A percentile compares a stretch with the other conserved stretches of the same genome.
Evolutionary conservation across 1,140 invertebrate species (phyloP).

Genomic region (Gonatopus flavifemur): DNA sequence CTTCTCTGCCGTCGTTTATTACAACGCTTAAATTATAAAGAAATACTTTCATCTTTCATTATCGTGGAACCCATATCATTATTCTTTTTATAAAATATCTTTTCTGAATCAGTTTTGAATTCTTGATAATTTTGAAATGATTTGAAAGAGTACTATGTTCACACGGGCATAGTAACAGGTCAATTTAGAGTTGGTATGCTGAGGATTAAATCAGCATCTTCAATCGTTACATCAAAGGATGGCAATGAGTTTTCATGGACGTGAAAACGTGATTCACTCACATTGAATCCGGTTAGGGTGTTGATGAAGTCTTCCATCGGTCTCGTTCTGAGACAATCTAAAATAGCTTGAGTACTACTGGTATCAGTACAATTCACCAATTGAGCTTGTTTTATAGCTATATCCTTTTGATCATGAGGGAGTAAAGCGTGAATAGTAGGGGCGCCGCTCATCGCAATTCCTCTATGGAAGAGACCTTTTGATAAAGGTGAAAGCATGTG

Average conservation of each 20-base stretch:
- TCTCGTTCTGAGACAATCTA: constrained; percentile 64
- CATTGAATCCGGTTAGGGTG: constrained; percentile 10
- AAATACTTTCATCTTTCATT: no score
- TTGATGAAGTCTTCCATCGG: constrained; percentile 4
- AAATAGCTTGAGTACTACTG: constrained; percentile 36
- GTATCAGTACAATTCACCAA: not conserved
- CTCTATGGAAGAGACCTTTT: constrained; percentile 55
- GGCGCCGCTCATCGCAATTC: constrained; percentile 58
- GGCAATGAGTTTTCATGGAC: not conserved
- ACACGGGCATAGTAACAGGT: no score
- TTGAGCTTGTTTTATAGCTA: not conserved
- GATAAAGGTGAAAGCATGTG: constrained; percentile 57
- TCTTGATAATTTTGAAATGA: no score
- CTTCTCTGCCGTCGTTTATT: no score
- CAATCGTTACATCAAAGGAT: no score
- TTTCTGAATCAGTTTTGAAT: no score
- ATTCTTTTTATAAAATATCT: no score
- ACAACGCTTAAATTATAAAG: no score
- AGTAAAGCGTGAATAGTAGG: constrained; percentile 13
- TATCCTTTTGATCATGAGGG: not conserved
- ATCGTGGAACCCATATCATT: no score
- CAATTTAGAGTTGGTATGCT: no score
- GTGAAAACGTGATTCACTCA: constrained; percentile 15
- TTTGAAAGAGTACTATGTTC: no score
- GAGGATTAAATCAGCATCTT: no score